phyloP scores from a whole-genome alignment of 1,140 invertebrate species.

The Apis florea region DNA sequence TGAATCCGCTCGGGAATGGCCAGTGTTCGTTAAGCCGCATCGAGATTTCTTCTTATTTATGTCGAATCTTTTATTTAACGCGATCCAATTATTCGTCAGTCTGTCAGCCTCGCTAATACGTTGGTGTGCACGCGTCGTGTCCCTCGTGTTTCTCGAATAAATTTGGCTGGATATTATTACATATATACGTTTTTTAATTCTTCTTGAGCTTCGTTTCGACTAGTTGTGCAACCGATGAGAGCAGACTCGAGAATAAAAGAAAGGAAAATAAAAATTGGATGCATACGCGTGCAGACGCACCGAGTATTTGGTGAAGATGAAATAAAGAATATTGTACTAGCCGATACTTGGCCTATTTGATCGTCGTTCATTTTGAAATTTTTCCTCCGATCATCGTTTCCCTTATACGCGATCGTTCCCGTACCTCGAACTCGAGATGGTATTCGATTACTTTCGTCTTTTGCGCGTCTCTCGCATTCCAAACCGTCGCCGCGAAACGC shows the following conservation, averaged over 20 bases:
- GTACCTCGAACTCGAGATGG: slow-evolving; percentile 53
- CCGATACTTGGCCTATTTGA: slow-evolving; percentile 45
- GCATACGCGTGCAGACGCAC: slow-evolving; percentile 16
- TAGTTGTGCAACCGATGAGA: no score
- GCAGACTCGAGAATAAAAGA: not conserved
- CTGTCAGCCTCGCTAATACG: not conserved
- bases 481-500: slow-evolving; percentile 18
- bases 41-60: slow-evolving; percentile 45
- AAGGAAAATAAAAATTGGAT: slow-evolving; percentile 3
- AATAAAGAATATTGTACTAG: slow-evolving; percentile 66
- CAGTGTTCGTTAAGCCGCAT: slow-evolving; percentile 48
- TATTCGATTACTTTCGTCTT: slow-evolving; percentile 64
- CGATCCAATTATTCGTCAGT: slow-evolving; percentile 20
- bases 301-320: slow-evolving; percentile 48
- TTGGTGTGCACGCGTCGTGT: not conserved
- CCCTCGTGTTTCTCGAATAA: not conserved
- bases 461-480: slow-evolving; percentile 55
- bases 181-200: not conserved
- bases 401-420: slow-evolving; percentile 25
- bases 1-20: slow-evolving; percentile 55
- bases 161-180: no score
- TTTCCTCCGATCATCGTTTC: slow-evolving; percentile 57
- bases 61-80: slow-evolving; percentile 38
- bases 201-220: not conserved
- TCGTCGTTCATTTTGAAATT: slow-evolving; percentile 59